Conservation (phyloP, 2,888 invertebrate species). For the Epinotia demarniana region DNA sequence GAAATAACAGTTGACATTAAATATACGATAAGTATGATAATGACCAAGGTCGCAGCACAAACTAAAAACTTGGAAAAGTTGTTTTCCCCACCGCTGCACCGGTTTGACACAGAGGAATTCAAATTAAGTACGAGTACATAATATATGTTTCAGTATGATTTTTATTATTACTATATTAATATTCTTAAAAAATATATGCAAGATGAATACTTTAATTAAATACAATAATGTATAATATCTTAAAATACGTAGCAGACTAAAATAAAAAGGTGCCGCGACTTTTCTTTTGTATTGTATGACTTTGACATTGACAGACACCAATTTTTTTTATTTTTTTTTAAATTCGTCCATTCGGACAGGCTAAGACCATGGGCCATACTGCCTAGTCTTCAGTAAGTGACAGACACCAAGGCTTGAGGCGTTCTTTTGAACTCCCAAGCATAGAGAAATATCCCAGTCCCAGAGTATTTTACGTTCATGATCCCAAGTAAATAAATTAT, state of each 20-base stretch:
- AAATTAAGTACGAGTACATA: not conserved
- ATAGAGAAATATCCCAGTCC: too few species aligned
- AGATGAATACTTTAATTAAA: not conserved
- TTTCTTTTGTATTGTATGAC: too few species aligned
- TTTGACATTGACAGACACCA: not conserved
- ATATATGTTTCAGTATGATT: not conserved
- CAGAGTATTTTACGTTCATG: too few species aligned
- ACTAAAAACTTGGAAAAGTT: conserved; percentile 49
- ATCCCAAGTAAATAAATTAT: too few species aligned
- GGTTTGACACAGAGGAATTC: conserved; percentile 1
- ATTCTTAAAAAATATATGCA: not conserved
- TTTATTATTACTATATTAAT: conserved; percentile 5
- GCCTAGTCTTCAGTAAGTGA: not conserved
- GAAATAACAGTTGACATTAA: conserved; percentile 58
- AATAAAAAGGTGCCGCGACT: conserved; percentile 15
- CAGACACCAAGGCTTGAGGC: not conserved
- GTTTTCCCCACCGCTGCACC: conserved; percentile 39
- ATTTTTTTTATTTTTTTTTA: too few species aligned
- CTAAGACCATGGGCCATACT: too few species aligned
- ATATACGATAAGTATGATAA: conserved; percentile 62
- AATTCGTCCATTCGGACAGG: too few species aligned
- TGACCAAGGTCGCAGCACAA: conserved; percentile 64
- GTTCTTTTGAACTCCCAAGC: not conserved
- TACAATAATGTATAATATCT: not conserved
- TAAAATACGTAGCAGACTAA: not conserved